Evolutionary conservation across 2,888 invertebrate genomes (phyloP).

Genomic region (Drosophila hamatofila): DNA sequence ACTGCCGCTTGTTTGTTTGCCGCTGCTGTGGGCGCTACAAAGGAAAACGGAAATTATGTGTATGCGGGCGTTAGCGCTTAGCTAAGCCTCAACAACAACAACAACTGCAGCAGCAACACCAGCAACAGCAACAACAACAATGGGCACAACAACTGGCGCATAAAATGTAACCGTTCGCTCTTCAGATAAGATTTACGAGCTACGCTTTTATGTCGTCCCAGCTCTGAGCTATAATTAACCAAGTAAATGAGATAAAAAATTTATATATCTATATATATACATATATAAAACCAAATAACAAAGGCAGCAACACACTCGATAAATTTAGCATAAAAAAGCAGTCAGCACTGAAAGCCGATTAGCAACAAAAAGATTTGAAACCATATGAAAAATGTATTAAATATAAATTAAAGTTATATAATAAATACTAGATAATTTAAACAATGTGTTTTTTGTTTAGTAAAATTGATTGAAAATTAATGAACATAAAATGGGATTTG

Average conservation of each 20-base stretch:
- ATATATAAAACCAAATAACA: not conserved
- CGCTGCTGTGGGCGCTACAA: constrained; percentile 69
- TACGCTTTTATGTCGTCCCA: constrained; percentile 52
- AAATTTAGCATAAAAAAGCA: constrained; percentile 1
- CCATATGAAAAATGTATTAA: not conserved
- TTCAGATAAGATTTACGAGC: constrained; percentile 38
- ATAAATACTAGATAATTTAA: not conserved
- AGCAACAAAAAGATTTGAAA: not conserved
- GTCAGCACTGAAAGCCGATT: no score
- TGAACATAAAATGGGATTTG: not conserved
- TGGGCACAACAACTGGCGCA: constrained; percentile 42
- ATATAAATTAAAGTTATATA: not conserved
- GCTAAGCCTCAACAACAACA: constrained; percentile 46
- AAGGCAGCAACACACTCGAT: constrained; percentile 2
- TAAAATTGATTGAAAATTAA: not conserved
- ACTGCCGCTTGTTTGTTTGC: constrained; percentile 72
- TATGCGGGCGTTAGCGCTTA: constrained; percentile 72
- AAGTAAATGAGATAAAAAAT: constrained; percentile 36
- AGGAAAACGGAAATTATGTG: constrained; percentile 78
- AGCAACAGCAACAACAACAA: constrained; percentile 38
- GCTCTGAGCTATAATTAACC: constrained; percentile 42
- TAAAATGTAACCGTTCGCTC: constrained; percentile 64
- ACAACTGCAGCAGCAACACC: constrained; percentile 19
- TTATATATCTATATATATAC: constrained; percentile 1
- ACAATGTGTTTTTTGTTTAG: not conserved